Conservation (phyloP, 2,113 vertebrate genomes). For the Trogon melanurus region DNA sequence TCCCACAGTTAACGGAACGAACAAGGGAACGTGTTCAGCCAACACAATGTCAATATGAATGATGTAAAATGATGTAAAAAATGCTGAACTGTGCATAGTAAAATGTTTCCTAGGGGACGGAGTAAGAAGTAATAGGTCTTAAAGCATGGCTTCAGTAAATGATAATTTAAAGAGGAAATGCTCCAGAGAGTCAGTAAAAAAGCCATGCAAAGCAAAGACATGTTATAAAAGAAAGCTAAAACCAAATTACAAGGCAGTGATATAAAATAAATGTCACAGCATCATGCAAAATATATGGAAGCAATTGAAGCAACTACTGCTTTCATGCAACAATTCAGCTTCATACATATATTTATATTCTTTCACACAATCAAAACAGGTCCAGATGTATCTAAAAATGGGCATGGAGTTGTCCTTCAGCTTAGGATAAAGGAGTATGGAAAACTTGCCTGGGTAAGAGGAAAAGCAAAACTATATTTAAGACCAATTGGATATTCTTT, state of each 20-base stretch:
- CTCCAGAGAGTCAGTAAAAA: conserved; percentile 21
- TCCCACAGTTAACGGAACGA: conserved; percentile 6
- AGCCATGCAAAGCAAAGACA: not conserved
- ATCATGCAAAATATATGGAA: not conserved
- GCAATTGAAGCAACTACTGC: not conserved
- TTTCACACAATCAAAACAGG: not conserved
- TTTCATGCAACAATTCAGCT: not conserved
- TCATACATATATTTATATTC: not conserved
- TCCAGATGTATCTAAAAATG: not conserved
- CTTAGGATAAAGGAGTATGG: not conserved
- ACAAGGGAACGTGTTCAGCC: not conserved
- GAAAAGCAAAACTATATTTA: not conserved
- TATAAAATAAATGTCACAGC: not conserved
- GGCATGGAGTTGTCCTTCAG: not conserved
- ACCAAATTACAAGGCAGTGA: not conserved
- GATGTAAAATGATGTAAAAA: conserved; percentile 31
- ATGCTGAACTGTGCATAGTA: conserved; percentile 1
- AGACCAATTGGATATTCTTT: not conserved
- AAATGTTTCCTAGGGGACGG: not conserved
- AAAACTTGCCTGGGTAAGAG: not conserved
- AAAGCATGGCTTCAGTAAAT: not conserved
- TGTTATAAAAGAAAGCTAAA: conserved; percentile 11
- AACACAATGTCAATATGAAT: conserved; percentile 22
- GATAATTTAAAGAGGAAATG: conserved; percentile 13
- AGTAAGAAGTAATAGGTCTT: conserved; percentile 1